Base-by-base conservation (phyloP, 2,888 invertebrate species). In the Leptarthrus brevirostris region DNA sequence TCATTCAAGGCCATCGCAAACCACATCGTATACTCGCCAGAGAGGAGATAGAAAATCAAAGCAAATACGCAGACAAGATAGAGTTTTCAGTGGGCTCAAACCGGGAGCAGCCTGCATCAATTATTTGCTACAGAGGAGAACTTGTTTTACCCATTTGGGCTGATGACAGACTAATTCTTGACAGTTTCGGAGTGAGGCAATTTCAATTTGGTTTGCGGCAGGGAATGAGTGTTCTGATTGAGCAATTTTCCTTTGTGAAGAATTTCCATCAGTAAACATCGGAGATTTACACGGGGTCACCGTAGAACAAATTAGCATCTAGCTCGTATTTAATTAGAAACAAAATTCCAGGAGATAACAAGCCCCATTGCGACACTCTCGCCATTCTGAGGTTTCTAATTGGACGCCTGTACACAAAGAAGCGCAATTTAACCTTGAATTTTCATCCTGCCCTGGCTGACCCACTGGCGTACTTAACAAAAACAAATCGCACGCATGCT, bases 1-100 rank as follows among this genome's bases (percentile, higher is more conserved):
- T 73, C 64, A 36, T 40, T 53, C 75, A 75, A 75, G 75, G 75
- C 70, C 75, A 70, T 61, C 70, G 64, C 56, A 36, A n/a, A 40
- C 56, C 30, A 53, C 22, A 64, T 34, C 34, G 49, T n/a, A 16
- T 16, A 49, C 10, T 66, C 18, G 30, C 26, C 24, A 24, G 8
- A 26, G 47, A 66, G 24, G 22, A 66, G 26, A n/a, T 47, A 26
- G 16, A 47, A 66, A 30, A 8, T 30, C 30, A 8, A 30, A 30
- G 26, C 24, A 16, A 61, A 10, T 40, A 61, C 20, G 40, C 24
- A 24, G 36, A 16, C 5, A 40, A 64, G 61, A 14, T 40, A n/a
- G 61, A 24, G 10, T 12, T 5, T 2, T n/a, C 26, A 5, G 49
- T 16, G 18, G 10, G 66, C 49, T 18, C 18, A 3, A 66, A 14